A percentile compares a stretch with the other conserved stretches of the same genome.
Conservation (phyloP, 2,797 vertebrate genomes). For the Melopsittacus undulatus region DNA sequence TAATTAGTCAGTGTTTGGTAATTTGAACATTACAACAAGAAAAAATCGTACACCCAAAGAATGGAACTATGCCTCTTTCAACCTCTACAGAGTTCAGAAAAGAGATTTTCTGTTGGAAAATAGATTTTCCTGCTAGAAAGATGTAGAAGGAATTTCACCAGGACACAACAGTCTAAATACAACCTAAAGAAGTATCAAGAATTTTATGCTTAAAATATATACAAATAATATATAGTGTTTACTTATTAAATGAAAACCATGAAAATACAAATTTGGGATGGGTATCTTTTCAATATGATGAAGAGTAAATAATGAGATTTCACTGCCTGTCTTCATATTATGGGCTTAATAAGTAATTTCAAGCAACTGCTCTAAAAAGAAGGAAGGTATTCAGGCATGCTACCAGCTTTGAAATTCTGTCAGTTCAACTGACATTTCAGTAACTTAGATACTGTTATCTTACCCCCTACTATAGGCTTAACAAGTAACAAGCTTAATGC, state of each 20-base stretch:
- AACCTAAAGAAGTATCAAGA: neutral
- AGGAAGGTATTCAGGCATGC: slow-evolving; percentile 3
- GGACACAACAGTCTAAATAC: neutral
- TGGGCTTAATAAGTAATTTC: slow-evolving; percentile 13
- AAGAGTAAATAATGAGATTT: neutral
- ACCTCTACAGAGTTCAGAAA: neutral
- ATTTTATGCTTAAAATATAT: neutral
- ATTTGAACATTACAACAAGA: neutral
- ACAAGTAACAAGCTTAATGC: slow-evolving; percentile 50
- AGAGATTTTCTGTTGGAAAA: neutral
- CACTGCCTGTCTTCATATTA: neutral
- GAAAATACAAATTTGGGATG: neutral
- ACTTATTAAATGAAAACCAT: neutral
- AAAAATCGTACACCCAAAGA: neutral
- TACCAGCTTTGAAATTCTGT: slow-evolving; percentile 24
- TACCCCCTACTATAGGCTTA: slow-evolving; percentile 12
- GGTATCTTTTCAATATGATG: neutral
- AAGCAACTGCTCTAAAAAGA: slow-evolving; percentile 7
- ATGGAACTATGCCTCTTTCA: neutral
- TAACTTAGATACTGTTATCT: slow-evolving; percentile 44
- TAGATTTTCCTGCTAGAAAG: neutral
- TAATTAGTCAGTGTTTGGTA: slow-evolving; percentile 24
- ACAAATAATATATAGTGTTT: neutral
- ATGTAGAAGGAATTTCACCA: neutral
- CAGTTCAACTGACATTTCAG: slow-evolving; percentile 33